A percentile compares a stretch with the other conserved stretches of the same genome.
Conservation (phyloP, 1,140 invertebrate species). For the Paraescarpia echinospica region DNA sequence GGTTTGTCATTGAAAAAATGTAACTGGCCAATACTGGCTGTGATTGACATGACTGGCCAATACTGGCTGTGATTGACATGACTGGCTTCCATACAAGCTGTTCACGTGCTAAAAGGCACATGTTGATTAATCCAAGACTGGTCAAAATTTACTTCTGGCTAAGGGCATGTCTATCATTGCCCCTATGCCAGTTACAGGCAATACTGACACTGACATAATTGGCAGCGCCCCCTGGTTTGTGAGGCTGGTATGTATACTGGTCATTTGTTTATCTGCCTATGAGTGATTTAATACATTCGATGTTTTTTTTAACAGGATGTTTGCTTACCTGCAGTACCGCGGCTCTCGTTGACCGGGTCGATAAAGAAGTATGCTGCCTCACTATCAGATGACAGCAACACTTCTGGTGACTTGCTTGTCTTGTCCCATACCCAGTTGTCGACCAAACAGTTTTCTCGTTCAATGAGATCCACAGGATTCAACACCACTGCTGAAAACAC, state of each 20-base stretch:
- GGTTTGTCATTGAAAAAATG: too few relatives aligned
- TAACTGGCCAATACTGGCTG: too few relatives aligned
- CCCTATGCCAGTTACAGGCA: too few relatives aligned
- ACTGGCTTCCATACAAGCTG: too few relatives aligned
- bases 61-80: too few relatives aligned
- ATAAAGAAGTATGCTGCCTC: constrained; percentile 44
- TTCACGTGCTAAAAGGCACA: too few relatives aligned
- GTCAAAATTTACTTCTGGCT: too few relatives aligned
- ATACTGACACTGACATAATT: not conserved
- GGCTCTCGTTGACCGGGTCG: constrained; percentile 42
- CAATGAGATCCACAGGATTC: not conserved
- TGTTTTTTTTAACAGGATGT: constrained; percentile 19
- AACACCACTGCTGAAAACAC: constrained; percentile 7
- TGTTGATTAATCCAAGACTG: too few relatives aligned
- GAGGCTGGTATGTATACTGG: not conserved
- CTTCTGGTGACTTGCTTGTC: constrained; percentile 38
- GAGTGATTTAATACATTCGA: not conserved
- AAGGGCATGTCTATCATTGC: too few relatives aligned
- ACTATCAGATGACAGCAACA: constrained; percentile 37
- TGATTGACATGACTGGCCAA: too few relatives aligned
- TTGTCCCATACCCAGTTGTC: constrained; percentile 49
- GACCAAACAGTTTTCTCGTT: not conserved
- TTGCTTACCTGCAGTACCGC: constrained; percentile 43
- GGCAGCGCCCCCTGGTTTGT: too few relatives aligned
- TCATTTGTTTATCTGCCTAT: not conserved